Percentiles rank a stretch among this genome's conserved stretches.
Evolutionary conservation across 1,140 invertebrate species (phyloP).

Genomic region (Pseudoatta argentina): DNA sequence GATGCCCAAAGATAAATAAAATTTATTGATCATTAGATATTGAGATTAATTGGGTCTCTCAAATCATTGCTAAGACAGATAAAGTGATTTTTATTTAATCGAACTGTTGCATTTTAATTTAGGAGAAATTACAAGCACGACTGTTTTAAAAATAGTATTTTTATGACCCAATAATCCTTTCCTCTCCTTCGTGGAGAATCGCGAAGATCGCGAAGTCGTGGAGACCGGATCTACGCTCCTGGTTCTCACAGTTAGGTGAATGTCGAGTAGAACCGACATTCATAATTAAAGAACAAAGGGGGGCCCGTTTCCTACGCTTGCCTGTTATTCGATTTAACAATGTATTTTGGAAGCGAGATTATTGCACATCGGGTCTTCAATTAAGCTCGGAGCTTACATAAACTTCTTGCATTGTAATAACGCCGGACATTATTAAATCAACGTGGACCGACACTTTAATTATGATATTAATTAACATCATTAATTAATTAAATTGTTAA

Average conservation of each 20-base stretch:
- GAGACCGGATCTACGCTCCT: conserved; percentile 75
- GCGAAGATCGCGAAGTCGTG: conserved; percentile 43
- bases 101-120: not conserved
- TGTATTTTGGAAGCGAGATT: conserved; percentile 39
- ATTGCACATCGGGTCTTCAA: conserved; percentile 1
- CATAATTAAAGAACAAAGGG: conserved; percentile 75
- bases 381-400: conserved; percentile 34
- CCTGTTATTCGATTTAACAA: conserved; percentile 63
- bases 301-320: conserved; percentile 51
- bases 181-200: conserved; percentile 53
- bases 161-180: conserved; percentile 66
- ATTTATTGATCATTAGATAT: not conserved
- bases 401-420: conserved; percentile 37
- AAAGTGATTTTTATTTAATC: not conserved
- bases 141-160: conserved; percentile 43
- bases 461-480: not conserved
- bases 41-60: not conserved
- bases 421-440: conserved; percentile 4
- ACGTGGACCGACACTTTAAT: not conserved
- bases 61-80: not conserved
- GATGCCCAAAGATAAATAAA: not conserved
- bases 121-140: not conserved
- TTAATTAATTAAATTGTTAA: not conserved
- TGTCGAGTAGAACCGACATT: conserved; percentile 56
- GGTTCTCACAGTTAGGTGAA: conserved; percentile 75